phyloP scores from a whole-genome alignment of 1,140 invertebrate species.

The Cotesia vestalis region DNA sequence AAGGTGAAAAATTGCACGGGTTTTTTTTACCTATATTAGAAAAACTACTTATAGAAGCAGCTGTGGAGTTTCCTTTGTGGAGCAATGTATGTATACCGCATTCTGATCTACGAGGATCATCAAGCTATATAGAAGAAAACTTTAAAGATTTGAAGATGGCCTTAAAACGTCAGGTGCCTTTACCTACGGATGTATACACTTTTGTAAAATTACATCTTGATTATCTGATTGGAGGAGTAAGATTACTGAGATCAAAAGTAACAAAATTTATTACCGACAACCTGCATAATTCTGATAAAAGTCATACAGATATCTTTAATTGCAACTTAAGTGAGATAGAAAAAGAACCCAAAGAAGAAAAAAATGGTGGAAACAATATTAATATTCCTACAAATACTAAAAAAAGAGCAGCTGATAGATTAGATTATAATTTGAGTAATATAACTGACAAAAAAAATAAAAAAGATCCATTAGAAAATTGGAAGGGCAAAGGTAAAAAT shows the following conservation, averaged over 20 bases:
- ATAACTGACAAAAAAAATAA: conserved; percentile 14
- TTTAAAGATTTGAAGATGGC: conserved; percentile 13
- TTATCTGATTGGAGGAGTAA: conserved; percentile 8
- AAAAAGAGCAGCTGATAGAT: not conserved
- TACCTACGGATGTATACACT: not conserved
- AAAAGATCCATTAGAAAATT: not conserved
- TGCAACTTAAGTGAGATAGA: not conserved
- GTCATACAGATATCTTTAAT: conserved; percentile 2
- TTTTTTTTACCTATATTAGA: conserved; percentile 1
- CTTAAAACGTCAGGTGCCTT: not conserved
- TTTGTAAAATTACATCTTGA: conserved; percentile 13
- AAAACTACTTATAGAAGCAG: conserved; percentile 7
- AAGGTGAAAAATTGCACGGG: not conserved
- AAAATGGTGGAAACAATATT: conserved; percentile 2
- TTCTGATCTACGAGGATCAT: conserved; percentile 1
- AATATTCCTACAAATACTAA: not conserved
- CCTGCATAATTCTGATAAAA: not conserved
- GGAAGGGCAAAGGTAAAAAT: not conserved
- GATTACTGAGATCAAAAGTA: conserved; percentile 5
- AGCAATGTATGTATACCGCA: not conserved
- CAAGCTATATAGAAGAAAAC: conserved; percentile 4
- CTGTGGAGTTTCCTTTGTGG: conserved; percentile 1
- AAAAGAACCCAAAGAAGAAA: not conserved
- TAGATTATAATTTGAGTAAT: not conserved
- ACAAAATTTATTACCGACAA: not conserved